These are phyloP conservation scores for Phalacrocorax aristotelis DNA, from an alignment of 2,113 vertebrate genomes.

Conservation along the genomic window DNA sequence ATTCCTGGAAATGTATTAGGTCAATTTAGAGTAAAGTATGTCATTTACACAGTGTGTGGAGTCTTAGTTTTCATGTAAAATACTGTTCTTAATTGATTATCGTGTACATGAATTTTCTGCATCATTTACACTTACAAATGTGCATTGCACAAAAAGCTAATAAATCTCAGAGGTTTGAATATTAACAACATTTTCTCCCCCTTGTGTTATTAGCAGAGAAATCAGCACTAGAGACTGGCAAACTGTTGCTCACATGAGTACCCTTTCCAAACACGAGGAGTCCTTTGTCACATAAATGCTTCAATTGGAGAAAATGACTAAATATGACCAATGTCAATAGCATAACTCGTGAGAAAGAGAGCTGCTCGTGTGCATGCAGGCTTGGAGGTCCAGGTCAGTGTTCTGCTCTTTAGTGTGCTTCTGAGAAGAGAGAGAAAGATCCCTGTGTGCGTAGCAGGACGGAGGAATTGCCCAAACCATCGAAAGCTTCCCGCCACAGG, in stretches of 20 bases:
- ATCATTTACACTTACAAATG: constrained; percentile 55
- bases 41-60: constrained; percentile 40
- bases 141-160: constrained; percentile 52
- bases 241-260: constrained; percentile 33
- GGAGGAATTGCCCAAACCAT: neutral
- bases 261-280: neutral
- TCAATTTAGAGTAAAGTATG: constrained; percentile 60
- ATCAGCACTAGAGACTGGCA: neutral
- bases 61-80: constrained; percentile 45
- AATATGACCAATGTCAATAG: neutral
- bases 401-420: neutral
- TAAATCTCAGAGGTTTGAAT: constrained; percentile 49
- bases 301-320: neutral
- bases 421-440: neutral
- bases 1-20: constrained; percentile 68
- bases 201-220: constrained; percentile 38
- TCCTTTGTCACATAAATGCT: neutral
- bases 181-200: constrained; percentile 37
- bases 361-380: neutral
- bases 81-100: constrained; percentile 57
- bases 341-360: neutral
- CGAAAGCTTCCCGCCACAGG: accelerated
- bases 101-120: constrained; percentile 61
- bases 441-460: accelerated
- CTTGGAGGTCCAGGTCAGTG: neutral